Evolutionary conservation across 1,140 invertebrate genomes (phyloP), one percentile per base, ranked within the genome.

Genomic region (Trichoplusia ni): DNA sequence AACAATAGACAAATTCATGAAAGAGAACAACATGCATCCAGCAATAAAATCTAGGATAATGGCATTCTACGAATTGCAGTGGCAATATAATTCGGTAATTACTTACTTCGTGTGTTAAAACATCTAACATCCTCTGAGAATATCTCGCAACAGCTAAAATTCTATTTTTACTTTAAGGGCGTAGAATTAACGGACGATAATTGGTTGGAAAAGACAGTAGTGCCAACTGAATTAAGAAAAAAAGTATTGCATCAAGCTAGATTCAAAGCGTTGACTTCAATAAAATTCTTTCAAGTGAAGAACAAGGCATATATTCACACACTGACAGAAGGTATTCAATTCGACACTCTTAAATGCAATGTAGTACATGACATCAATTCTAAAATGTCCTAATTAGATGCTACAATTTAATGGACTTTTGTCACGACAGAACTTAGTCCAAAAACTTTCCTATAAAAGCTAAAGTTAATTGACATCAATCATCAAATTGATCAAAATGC

Each of bases 1-100:
- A 31, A 89, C 86, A 0, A 82, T 91, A 27, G 81, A 91, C 46
- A 90, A 85, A 63, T 91, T 90, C 66, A 83, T 90, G 75, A 81
- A 72, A 35, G 88, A 89, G 56, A 90, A 90, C 49, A 86, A 89
- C 51, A 89, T 91, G 79, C 81, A 86, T 60, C 65, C 69, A 42
- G 71, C 82, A 21, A 86, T 91, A 6, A 89, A 85, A 67, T 77
- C 78, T 3, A 75, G 90, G 58, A 89, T 91, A 25, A 89, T 88
- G 83, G 79, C 85, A 1, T 91, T 87, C 70, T 91, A 91, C 56
- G 83, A 89, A 65, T 66, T 91, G 5, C 90, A 91, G 51, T 91
- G 90, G 90, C 81, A 89, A 49, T 90, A 91, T 47, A 89, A 91
- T 70, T 85, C 80, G 74, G 87, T 89, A 83, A 60, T 33, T 21